Evolutionary conservation across 2,797 vertebrate species (phyloP), one percentile per base, ranked within the genome.

Genomic region (Paguma larvata): DNA sequence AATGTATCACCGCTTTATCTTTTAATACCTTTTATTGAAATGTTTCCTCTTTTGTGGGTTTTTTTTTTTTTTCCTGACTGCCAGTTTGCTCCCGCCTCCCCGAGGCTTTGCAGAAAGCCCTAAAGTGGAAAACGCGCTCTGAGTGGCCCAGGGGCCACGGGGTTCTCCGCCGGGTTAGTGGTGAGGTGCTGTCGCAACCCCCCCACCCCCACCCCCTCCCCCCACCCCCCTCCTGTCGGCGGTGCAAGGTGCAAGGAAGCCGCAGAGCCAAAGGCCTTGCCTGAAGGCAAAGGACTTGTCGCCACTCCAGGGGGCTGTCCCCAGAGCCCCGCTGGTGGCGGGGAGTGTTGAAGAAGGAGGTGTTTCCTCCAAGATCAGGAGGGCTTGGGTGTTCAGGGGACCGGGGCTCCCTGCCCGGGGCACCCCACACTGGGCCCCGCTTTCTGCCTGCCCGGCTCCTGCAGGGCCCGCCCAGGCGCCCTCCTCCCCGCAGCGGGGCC

Each of bases 101-200:
- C 0, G 44, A 44, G 75, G 79, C 95, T 78, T 95, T 70, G 4
- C 5, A 0, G 9, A 32, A 12, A 46, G 46, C 30, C 38, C 14
- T n/a, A 3, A 73, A 62, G 85, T 27, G 82, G 91, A 46, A 93
- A 30, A 38, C 15, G n/a, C 3, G 6, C 30, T 51, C 6, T 7
- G 21, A 25, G 3, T 0, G 51, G 44, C 16, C 73, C n/a, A 16
- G 68, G 41, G 25, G 70, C 68, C 18, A 0, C 4, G 0, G 1
- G 11, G n/a, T 30, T 48, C 38, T 30, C 59, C 41, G 30, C 4
- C 12, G 7, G 3, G 5, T n/a, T n/a, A n/a, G n/a, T n/a, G n/a
- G n/a, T n/a, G n/a, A n/a, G n/a, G n/a, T n/a, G n/a, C n/a, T n/a
- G n/a, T n/a, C n/a, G n/a, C n/a, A n/a, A n/a, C n/a, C n/a, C n/a